These are phyloP conservation scores for Lutraria rhynchaena DNA, from an alignment of 1,140 invertebrate species.

Conservation along the genomic window DNA sequence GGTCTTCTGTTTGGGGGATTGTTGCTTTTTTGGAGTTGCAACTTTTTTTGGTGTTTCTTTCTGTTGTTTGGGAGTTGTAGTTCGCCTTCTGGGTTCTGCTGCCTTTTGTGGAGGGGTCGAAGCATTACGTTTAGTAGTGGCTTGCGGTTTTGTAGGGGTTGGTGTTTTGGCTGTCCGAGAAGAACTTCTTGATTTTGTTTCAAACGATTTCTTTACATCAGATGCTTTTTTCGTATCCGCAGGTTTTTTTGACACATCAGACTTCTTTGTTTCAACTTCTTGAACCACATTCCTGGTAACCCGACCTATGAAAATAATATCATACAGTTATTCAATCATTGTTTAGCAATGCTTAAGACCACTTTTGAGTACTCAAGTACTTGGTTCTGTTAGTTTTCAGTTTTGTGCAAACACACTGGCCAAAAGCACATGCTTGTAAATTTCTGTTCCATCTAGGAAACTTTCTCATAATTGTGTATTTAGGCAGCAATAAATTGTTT, in stretches of 20 bases:
- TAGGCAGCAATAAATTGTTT: too few species aligned
- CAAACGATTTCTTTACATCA: slow-evolving; percentile 7
- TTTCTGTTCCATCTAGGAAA: background rate
- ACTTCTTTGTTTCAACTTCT: slow-evolving; percentile 43
- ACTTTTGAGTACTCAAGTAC: background rate
- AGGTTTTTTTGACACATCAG: slow-evolving; percentile 6
- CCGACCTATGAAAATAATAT: slow-evolving; percentile 9
- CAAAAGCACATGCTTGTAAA: background rate
- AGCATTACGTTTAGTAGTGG: slow-evolving; percentile 19
- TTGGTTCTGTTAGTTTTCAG: too few species aligned
- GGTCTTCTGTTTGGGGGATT: slow-evolving; percentile 22
- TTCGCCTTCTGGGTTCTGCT: background rate
- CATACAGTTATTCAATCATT: background rate
- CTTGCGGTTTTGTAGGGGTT: background rate
- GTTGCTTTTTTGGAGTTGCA: slow-evolving; percentile 40
- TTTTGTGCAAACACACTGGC: background rate
- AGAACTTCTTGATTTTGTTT: slow-evolving; percentile 34
- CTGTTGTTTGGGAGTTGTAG: slow-evolving; percentile 16
- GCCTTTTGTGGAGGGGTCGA: slow-evolving; percentile 29
- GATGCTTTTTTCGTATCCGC: too few species aligned
- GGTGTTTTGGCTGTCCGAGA: slow-evolving; percentile 27
- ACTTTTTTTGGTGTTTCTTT: slow-evolving; percentile 16
- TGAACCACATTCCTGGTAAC: slow-evolving; percentile 49
- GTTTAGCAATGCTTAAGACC: background rate
- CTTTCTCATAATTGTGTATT: background rate